Evolutionary conservation across 2,113 vertebrate species (phyloP).

Genomic region (Dipodomys ordii): DNA sequence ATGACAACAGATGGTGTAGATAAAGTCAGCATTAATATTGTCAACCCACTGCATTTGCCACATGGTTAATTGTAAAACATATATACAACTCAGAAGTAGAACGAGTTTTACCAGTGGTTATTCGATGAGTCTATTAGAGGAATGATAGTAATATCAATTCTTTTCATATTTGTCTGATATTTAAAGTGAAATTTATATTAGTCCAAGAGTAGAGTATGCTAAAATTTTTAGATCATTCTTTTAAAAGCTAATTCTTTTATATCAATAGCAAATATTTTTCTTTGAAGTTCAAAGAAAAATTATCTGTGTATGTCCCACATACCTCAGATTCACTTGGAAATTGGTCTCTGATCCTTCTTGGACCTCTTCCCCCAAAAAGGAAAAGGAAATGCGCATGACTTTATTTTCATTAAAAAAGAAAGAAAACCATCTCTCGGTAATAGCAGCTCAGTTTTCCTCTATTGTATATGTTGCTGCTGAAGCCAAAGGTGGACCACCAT

Average conservation of each 20-base stretch:
- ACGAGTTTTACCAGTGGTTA: background rate
- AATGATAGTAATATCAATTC: background rate
- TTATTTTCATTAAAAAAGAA: background rate
- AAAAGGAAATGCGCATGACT: background rate
- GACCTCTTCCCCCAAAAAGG: background rate
- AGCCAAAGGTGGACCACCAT: background rate
- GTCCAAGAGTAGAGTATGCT: background rate
- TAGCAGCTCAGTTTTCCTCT: background rate
- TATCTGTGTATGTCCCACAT: background rate
- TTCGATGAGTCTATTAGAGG: background rate
- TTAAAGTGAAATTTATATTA: background rate
- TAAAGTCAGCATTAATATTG: conserved; percentile 32
- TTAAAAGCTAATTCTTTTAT: background rate
- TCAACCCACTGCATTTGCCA: background rate
- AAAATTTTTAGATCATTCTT: background rate
- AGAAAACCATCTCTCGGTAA: background rate
- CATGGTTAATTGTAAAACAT: background rate
- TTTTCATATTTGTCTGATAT: background rate
- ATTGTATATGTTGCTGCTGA: background rate
- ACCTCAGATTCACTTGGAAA: background rate
- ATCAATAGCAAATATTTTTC: background rate
- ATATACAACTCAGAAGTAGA: background rate
- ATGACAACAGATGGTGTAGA: conserved; percentile 41
- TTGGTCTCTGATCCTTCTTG: background rate
- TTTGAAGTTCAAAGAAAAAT: conserved; percentile 26